phyloP scores from a whole-genome alignment of 2,888 invertebrate genomes.

The Lochmaea capreae region DNA sequence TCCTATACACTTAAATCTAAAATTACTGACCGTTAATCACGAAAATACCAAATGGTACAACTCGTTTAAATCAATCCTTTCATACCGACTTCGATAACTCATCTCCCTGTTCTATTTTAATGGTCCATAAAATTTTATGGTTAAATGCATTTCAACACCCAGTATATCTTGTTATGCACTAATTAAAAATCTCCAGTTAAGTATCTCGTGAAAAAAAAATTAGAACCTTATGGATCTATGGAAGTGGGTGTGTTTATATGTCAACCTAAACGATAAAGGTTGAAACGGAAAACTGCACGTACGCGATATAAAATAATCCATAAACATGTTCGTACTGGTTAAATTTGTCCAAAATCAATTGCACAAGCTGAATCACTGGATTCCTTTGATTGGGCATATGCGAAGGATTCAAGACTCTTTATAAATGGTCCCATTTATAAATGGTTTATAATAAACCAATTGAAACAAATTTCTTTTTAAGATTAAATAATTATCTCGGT shows the following conservation, averaged over 20 bases:
- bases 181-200: constrained; percentile 19
- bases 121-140: constrained; percentile 25
- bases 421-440: background rate
- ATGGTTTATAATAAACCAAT: too few species aligned
- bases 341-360: background rate
- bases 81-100: background rate
- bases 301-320: background rate
- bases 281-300: background rate
- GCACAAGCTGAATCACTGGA: too few species aligned
- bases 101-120: constrained; percentile 14
- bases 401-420: too few species aligned
- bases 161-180: constrained; percentile 8
- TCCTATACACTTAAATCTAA: constrained; percentile 1
- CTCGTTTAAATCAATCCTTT: constrained; percentile 12
- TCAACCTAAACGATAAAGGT: background rate
- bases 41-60: background rate
- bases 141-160: constrained; percentile 13
- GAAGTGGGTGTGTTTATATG: constrained; percentile 17
- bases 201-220: constrained; percentile 10
- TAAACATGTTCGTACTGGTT: background rate
- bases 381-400: too few species aligned
- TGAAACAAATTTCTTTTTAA: background rate
- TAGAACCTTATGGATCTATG: constrained; percentile 4
- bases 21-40: constrained; percentile 12
- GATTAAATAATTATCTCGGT: constrained; percentile 10